Base-by-base conservation (phyloP, 1,140 invertebrate genomes). In the Antheraea pernyi region DNA sequence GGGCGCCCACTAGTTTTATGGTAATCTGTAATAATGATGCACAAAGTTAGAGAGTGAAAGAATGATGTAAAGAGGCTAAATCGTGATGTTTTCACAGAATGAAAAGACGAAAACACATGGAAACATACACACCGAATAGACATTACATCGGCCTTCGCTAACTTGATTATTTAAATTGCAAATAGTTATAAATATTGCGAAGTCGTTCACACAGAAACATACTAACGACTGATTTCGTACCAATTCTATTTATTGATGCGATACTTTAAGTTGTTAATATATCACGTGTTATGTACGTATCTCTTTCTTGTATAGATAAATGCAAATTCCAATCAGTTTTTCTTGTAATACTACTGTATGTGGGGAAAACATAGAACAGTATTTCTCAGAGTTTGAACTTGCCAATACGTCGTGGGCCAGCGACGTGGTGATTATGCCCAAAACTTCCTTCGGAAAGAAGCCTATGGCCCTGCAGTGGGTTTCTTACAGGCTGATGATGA, bases 131-230 rank as follows among this genome's bases (percentile, higher is more conserved):
- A 53, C 11, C 11, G 16, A 16, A n/a, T n/a, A 53, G 9, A 53
- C 1, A 53, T 53, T 42, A 42, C 11, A 7, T 42, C 39, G 11
- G 11, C 39, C 7, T 42, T 53, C 46, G 46, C 1, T 53, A 53
- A 53, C 16, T 11, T 16, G 59, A 19, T 60, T 7, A 60, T 60
- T 60, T 60, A 60, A 60, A 60, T 60, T 60, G 59, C 59, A 60
- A 60, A 60, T 60, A 22, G 19, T 60, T 22, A 60, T 18, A 60
- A 22, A 60, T 60, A 60, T 13, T 60, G 46, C 46, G 46, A 13
- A 13, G 46, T 53, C 11, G 46, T 53, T 53, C 46, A 53, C 46
- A 53, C 46, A 16, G 11, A 13, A 53, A 16, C 13, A 53, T 13
- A 1, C 11, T 53, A 0, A 53, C 46, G 10, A 53, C 46, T n/a